Evolutionary conservation across 2,113 vertebrate species (phyloP), one percentile per base, ranked within the genome.

Genomic region (Rhynchomys soricoides): DNA sequence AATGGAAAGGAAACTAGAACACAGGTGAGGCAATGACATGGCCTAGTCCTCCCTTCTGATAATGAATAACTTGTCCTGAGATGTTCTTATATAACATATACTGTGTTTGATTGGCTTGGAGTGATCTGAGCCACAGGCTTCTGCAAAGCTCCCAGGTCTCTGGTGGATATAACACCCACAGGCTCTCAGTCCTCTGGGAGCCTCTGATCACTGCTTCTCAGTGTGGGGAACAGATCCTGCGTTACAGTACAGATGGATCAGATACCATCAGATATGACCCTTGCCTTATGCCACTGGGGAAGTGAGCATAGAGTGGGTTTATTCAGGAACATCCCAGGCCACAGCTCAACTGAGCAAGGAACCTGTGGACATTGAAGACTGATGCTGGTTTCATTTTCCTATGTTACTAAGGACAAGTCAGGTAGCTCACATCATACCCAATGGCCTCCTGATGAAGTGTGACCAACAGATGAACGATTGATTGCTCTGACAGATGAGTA

Each of bases 351-450:
- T 26, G 22, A 50, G 55, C 17, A 5, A 29, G 66, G 59, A 43
- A 34, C 4, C 59, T 10, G 7, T 3, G 4, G 62, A 26, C 43
- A 24, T 9, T 64, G 21, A 16, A 1, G 5, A 7, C 15, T 62
- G 15, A 3, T 3, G 3, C 40, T 40, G 17, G 48, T 22, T 15
- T 22, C 19, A 31, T 29, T 26, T 17, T 71, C 55, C 90, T 74
- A 34, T 9, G 7, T 29, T 26, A 34, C 15, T 62, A 81, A 73
- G 68, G 57, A 48, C 21, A 37, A 21, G 17, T 74, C 26, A 43
- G 15, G 7, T 16, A 0, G 5, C 52, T 3, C 8, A 7, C 9
- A 34, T 7, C 19, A 43, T 5, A 24, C 7, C 22, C 17, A 37
- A 34, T 8, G 62, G 62, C 57, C 37, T 50, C 12, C 86, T 55